Percentiles rank a stretch among this genome's conserved stretches.
These are phyloP conservation scores for Peromyscus melanophrys DNA, from an alignment of 2,797 vertebrate genomes.

Conservation along the genomic window DNA sequence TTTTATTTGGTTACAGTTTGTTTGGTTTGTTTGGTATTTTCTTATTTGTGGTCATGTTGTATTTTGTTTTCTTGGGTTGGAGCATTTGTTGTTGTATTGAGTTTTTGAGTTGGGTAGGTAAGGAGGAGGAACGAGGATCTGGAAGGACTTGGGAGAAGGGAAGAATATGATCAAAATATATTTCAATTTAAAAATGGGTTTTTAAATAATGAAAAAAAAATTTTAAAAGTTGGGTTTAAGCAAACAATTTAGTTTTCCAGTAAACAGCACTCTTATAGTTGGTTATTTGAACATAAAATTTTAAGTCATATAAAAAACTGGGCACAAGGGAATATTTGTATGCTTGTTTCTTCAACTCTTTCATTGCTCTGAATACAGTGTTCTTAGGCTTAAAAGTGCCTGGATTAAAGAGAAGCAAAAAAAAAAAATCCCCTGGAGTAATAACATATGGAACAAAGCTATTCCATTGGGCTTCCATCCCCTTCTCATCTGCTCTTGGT, in stretches of 20 bases:
- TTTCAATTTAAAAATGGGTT: not conserved
- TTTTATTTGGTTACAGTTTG: not conserved
- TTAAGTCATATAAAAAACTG: not conserved
- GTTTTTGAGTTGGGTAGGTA: not conserved
- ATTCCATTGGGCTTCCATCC: slow-evolving; percentile 37
- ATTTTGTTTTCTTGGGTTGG: not conserved
- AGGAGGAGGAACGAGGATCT: not conserved
- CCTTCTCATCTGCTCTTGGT: not conserved
- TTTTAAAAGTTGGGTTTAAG: not conserved
- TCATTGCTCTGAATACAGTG: slow-evolving; percentile 18
- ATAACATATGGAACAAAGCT: slow-evolving; percentile 36
- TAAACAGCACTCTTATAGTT: slow-evolving; percentile 9
- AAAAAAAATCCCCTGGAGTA: slow-evolving; percentile 1
- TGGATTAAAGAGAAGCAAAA: slow-evolving; percentile 54
- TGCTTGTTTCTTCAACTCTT: slow-evolving; percentile 31
- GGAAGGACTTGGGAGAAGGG: not conserved
- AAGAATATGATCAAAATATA: not conserved
- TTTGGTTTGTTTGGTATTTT: not conserved
- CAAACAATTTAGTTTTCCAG: not conserved
- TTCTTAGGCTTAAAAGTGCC: slow-evolving; percentile 22
- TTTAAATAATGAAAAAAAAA: not conserved
- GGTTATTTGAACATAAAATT: slow-evolving; percentile 54
- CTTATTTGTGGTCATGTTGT: not conserved
- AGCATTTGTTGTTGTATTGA: not conserved
- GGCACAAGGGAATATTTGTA: not conserved